Conservation (phyloP, 2,113 vertebrate species). For the Isurus oxyrinchus region DNA sequence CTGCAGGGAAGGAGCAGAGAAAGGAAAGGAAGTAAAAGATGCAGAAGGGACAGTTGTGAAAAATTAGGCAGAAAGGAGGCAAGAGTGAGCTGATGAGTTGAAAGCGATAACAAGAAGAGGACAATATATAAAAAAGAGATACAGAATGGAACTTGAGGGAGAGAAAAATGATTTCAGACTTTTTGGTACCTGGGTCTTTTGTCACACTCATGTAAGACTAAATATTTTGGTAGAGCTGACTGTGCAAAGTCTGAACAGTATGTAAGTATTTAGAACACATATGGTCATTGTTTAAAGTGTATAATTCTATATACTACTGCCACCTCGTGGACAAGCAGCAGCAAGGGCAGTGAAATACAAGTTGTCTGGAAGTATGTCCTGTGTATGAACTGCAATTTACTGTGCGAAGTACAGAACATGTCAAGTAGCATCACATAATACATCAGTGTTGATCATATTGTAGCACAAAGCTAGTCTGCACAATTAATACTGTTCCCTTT, state of each 20-base stretch:
- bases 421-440: neutral
- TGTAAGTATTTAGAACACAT: neutral
- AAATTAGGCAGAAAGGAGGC: neutral
- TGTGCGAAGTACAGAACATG: neutral
- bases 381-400: neutral
- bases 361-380: neutral
- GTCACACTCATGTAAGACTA: neutral
- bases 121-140: neutral
- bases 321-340: neutral
- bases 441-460: neutral
- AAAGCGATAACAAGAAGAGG: no score
- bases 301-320: neutral
- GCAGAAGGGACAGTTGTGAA: neutral
- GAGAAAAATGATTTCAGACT: no score
- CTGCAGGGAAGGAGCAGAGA: neutral
- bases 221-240: neutral
- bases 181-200: neutral
- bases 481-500: neutral
- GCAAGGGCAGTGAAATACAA: neutral
- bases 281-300: neutral
- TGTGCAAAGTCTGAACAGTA: neutral
- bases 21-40: neutral
- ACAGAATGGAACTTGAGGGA: neutral
- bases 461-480: no score
- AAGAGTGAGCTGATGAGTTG: no score